Conservation (phyloP, 2,113 vertebrate genomes). For the Ascaphus truei region DNA sequence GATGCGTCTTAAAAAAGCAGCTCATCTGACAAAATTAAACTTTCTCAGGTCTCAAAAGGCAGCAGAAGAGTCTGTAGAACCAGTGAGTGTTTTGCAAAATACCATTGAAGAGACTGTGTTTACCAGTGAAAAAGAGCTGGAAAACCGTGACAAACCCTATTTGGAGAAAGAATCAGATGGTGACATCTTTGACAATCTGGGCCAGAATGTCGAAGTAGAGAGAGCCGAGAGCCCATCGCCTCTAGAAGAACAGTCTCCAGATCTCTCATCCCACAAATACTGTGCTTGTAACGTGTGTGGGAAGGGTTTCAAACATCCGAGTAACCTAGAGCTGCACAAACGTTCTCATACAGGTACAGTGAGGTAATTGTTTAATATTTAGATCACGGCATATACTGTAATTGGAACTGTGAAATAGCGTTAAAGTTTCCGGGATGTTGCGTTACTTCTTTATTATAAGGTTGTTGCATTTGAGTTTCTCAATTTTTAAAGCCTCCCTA, state of each 20-base stretch:
- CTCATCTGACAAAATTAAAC: constrained; percentile 90
- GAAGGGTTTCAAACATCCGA: constrained; percentile 94
- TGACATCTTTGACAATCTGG: constrained; percentile 36
- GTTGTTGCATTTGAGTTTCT: no score
- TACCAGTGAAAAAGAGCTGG: constrained; percentile 38
- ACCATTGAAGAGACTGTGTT: constrained; percentile 31
- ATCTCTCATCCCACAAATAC: constrained; percentile 63
- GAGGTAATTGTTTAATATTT: constrained; percentile 21
- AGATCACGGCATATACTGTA: neutral
- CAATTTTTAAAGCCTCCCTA: no score
- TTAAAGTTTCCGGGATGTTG: no score
- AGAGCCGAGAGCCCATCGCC: constrained; percentile 31
- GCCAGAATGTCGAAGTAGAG: constrained; percentile 38
- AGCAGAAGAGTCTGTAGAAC: constrained; percentile 56
- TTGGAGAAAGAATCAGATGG: constrained; percentile 49
- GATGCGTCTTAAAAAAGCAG: constrained; percentile 79
- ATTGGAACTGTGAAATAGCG: no score
- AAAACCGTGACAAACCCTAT: neutral
- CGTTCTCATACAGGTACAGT: constrained; percentile 91
- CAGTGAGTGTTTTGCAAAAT: constrained; percentile 19
- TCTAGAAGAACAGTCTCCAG: constrained; percentile 49
- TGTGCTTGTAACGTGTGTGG: constrained; percentile 85
- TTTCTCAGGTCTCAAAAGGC: constrained; percentile 80
- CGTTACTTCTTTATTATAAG: no score
- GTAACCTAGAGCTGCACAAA: constrained; percentile 94